Evolutionary conservation across 2,888 invertebrate species (phyloP).

Genomic region (Balanococcus diminutus): DNA sequence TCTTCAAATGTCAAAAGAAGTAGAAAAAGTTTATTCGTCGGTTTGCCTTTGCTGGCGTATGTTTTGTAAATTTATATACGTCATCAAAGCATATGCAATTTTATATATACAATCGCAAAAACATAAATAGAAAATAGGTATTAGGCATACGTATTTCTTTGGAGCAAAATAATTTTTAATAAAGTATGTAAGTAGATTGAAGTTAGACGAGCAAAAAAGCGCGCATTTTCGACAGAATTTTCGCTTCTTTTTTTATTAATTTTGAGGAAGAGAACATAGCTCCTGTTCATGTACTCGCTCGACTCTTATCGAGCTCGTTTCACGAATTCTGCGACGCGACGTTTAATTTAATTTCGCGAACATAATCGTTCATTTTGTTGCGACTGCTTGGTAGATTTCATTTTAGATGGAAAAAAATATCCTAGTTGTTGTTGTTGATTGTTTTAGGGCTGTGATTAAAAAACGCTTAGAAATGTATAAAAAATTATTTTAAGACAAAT

Average conservation of each 20-base stretch:
- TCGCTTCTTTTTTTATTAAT: neutral
- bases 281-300: neutral
- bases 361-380: slow-evolving; percentile 9
- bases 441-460: too few relatives aligned
- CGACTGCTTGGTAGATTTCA: too few relatives aligned
- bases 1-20: neutral
- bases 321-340: neutral
- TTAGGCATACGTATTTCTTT: neutral
- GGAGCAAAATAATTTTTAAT: neutral
- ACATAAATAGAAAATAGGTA: slow-evolving; percentile 3
- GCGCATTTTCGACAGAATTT: neutral
- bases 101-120: neutral
- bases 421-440: too few relatives aligned
- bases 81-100: neutral
- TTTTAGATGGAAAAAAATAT: too few relatives aligned
- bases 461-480: too few relatives aligned
- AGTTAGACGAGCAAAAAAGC: neutral
- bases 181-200: neutral
- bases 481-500: too few relatives aligned
- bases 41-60: neutral
- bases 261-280: neutral
- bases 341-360: slow-evolving; percentile 11
- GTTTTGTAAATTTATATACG: neutral
- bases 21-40: neutral
- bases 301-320: neutral